These are phyloP conservation scores for Agrotis ipsilon DNA, from an alignment of 2,888 invertebrate genomes.

Conservation along the genomic window DNA sequence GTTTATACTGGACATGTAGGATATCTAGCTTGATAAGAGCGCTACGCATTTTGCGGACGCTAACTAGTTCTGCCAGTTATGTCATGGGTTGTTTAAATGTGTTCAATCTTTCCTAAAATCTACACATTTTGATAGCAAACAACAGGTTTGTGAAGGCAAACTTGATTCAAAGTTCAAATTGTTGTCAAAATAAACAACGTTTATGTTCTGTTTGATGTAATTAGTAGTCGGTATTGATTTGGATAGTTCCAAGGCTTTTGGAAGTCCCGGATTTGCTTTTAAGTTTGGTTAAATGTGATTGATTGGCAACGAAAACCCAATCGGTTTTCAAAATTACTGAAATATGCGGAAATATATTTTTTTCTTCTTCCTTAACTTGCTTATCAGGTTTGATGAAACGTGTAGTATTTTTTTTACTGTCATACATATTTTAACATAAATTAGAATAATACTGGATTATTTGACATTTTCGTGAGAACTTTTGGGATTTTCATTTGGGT, in stretches of 20 bases:
- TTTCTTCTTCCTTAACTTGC: not conserved
- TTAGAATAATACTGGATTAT: not conserved
- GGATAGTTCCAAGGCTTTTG: not conserved
- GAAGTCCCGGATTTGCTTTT: not conserved
- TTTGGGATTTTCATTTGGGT: not conserved
- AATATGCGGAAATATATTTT: conserved; percentile 1
- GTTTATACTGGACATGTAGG: not conserved
- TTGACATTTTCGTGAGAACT: not conserved
- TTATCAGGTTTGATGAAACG: not conserved
- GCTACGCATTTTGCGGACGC: conserved; percentile 8
- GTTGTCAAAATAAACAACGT: conserved; percentile 6
- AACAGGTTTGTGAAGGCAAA: conserved; percentile 52
- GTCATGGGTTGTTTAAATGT: conserved; percentile 6
- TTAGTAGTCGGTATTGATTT: not conserved
- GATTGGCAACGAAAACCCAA: conserved; percentile 1
- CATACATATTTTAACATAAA: not conserved
- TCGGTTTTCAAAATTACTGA: not conserved
- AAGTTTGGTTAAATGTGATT: conserved; percentile 2
- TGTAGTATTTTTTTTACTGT: not conserved
- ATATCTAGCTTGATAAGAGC: not conserved
- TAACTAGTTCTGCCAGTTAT: conserved; percentile 25
- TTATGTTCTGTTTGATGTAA: not conserved
- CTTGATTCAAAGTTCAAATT: conserved; percentile 29
- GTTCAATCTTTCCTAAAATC: conserved; percentile 6
- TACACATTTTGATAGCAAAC: conserved; percentile 14